phyloP scores from a whole-genome alignment of 2,113 vertebrate genomes.

The Gymnobelideus leadbeateri region DNA sequence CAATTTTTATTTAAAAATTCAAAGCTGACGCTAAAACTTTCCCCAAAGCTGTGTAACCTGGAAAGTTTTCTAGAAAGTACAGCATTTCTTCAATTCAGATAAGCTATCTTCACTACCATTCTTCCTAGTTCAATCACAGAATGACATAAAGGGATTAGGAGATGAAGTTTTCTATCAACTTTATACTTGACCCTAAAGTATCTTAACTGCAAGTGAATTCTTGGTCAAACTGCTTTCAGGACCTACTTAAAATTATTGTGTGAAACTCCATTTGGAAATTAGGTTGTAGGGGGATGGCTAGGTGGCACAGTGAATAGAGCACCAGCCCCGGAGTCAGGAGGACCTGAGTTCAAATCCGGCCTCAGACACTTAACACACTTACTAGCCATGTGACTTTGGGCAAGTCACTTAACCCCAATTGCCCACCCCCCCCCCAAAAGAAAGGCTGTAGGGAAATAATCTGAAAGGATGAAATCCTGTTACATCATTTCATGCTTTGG shows the following conservation, averaged over 20 bases:
- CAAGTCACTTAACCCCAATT: no score
- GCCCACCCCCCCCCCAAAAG: no score
- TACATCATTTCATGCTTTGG: constrained; percentile 19
- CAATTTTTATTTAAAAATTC: neutral
- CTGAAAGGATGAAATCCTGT: constrained; percentile 5
- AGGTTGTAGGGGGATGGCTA: no score
- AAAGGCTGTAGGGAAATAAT: constrained; percentile 39
- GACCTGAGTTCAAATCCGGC: no score
- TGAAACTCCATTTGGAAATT: constrained; percentile 30
- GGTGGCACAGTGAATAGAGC: no score
- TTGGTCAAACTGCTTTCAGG: constrained; percentile 18
- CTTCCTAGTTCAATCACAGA: neutral
- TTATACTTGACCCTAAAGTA: constrained; percentile 11
- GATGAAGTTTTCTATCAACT: constrained; percentile 13
- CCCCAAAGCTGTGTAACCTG: neutral
- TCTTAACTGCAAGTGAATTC: constrained; percentile 45
- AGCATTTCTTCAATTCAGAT: constrained; percentile 17
- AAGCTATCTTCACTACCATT: constrained; percentile 23
- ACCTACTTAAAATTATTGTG: constrained; percentile 19
- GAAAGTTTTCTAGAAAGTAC: neutral
- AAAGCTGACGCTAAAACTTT: neutral
- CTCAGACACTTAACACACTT: no score
- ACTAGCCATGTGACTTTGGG: no score
- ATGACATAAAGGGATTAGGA: neutral
- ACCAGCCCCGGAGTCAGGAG: no score